Conservation (phyloP, 2,888 invertebrate genomes). For the Nycteola revayana region DNA sequence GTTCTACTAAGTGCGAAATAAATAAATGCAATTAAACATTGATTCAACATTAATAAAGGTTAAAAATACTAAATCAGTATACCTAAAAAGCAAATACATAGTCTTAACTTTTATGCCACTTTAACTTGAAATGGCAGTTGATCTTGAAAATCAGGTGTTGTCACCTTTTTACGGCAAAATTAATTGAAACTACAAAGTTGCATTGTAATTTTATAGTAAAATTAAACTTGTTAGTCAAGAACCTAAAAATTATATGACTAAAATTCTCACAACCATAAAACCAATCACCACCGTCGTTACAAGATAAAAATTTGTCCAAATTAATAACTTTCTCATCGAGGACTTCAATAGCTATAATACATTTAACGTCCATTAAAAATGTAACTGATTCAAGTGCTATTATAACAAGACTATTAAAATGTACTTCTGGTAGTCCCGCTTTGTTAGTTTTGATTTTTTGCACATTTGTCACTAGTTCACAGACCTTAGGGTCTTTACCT, state of each 20-base stretch:
- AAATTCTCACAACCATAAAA: slow-evolving; percentile 47
- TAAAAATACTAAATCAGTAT: no score
- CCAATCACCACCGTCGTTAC: slow-evolving; percentile 27
- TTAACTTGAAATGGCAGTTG: no score
- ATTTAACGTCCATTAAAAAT: slow-evolving; percentile 73
- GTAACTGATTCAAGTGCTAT: slow-evolving; percentile 54
- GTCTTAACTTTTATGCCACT: no score
- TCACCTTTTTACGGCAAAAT: no score
- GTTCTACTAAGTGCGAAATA: no score
- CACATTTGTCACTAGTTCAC: slow-evolving; percentile 50
- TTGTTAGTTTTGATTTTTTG: slow-evolving; percentile 67
- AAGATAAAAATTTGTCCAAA: slow-evolving; percentile 52
- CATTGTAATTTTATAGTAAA: slow-evolving; percentile 7
- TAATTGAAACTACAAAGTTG: no score
- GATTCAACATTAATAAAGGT: no score
- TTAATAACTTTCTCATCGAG: slow-evolving; percentile 71
- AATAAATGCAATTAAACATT: no score
- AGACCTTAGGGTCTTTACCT: slow-evolving; percentile 37
- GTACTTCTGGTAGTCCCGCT: slow-evolving; percentile 58
- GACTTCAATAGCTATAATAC: slow-evolving; percentile 42
- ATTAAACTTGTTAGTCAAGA: slow-evolving; percentile 34
- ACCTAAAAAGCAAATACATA: no score
- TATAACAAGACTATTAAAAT: slow-evolving; percentile 67
- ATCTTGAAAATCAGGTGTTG: background rate
- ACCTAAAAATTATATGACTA: slow-evolving; percentile 38